Percentiles rank a stretch among this genome's conserved stretches.
These are phyloP conservation scores for Eupithecia centaureata DNA, from an alignment of 2,888 invertebrate species.

Conservation along the genomic window DNA sequence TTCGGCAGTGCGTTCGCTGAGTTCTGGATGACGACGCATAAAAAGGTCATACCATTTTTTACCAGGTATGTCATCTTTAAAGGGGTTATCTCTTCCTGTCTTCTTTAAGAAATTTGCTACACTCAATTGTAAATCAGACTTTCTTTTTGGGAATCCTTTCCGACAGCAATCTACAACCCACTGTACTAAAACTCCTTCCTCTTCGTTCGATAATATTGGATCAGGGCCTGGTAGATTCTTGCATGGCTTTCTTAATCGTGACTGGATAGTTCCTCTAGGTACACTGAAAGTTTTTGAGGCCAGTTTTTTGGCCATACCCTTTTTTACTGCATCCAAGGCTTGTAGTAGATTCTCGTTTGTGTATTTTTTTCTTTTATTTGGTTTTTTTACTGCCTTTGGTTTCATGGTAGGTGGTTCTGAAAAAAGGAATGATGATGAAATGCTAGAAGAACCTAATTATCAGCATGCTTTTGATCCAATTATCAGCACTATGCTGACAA, in stretches of 20 bases:
- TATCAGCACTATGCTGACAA: slow-evolving; percentile 36
- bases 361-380: slow-evolving; percentile 19
- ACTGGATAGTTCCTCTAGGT: slow-evolving; percentile 38
- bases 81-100: slow-evolving; percentile 9
- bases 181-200: slow-evolving; percentile 26
- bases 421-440: slow-evolving; percentile 30
- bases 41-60: slow-evolving; percentile 44
- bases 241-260: slow-evolving; percentile 27
- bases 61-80: slow-evolving; percentile 33
- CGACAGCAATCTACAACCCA: slow-evolving; percentile 25
- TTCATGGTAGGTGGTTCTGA: slow-evolving; percentile 29
- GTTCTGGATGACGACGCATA: slow-evolving; percentile 43
- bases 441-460: slow-evolving; percentile 33
- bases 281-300: slow-evolving; percentile 28
- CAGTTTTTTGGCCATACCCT: slow-evolving; percentile 30
- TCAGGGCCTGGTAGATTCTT: slow-evolving; percentile 26
- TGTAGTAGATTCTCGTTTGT: slow-evolving; percentile 32
- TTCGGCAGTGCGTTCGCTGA: slow-evolving; percentile 46
- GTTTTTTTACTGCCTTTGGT: slow-evolving; percentile 28
- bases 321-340: slow-evolving; percentile 36
- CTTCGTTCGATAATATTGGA: slow-evolving; percentile 29
- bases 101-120: slow-evolving; percentile 34
- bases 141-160: slow-evolving; percentile 38
- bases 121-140: slow-evolving; percentile 26
- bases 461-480: slow-evolving; percentile 42